Evolutionary conservation across 2,113 vertebrate genomes (phyloP).

Genomic region (Eulemur macaco): DNA sequence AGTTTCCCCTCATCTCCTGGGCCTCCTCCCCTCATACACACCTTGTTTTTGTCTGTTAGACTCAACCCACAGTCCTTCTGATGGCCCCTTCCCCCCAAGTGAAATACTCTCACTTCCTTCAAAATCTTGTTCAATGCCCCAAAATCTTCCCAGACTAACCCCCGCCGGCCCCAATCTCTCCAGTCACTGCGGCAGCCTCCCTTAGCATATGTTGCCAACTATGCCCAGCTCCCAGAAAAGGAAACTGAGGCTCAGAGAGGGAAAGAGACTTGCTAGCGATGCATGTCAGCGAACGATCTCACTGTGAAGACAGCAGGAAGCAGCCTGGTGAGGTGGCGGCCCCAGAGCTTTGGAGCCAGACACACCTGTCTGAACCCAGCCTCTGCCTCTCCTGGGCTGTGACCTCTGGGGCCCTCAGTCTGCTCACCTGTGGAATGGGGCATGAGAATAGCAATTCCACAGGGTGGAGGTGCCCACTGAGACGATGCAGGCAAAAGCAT

Average conservation of each 20-base stretch:
- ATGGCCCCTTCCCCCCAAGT: neutral
- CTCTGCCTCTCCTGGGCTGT: neutral
- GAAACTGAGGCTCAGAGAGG: neutral
- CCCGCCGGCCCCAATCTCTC: neutral
- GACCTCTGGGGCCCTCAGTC: neutral
- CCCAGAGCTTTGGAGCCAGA: neutral
- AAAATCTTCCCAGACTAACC: neutral
- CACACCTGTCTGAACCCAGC: neutral
- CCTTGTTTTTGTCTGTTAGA: neutral
- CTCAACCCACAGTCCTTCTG: neutral
- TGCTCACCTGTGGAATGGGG: neutral
- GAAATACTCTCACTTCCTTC: neutral
- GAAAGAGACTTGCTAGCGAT: neutral
- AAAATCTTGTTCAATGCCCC: neutral
- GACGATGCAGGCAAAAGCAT: neutral
- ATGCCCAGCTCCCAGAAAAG: neutral
- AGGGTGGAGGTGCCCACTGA: neutral
- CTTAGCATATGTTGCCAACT: neutral
- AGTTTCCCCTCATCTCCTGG: neutral
- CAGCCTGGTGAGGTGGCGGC: neutral
- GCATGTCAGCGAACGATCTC: neutral
- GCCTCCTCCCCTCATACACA: neutral
- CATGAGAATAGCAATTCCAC: neutral
- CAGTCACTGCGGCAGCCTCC: neutral
- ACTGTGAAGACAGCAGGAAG: neutral